Conservation (phyloP, 2,797 vertebrate species). For the Pseudomugil tenellus region DNA sequence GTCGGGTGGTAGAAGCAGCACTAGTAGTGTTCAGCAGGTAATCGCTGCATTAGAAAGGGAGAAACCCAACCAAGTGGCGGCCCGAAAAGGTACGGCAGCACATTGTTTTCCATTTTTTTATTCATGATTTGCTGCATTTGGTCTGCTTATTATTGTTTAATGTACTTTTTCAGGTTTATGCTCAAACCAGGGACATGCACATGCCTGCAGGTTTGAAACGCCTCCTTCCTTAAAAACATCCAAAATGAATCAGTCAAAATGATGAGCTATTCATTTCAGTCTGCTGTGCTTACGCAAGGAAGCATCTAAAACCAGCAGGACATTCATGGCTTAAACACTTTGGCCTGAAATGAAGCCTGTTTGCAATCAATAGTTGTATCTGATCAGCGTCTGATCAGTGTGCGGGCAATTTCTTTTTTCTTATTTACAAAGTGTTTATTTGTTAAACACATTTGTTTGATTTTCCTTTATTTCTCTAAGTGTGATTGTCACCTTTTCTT, state of each 20-base stretch:
- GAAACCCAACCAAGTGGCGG: conserved; percentile 15
- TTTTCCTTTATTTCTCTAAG: conserved; percentile 12
- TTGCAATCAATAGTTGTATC: no score
- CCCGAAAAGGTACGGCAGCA: conserved; percentile 32
- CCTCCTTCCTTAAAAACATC: neutral
- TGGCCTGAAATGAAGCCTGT: conserved; percentile 13
- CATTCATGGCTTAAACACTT: conserved; percentile 12
- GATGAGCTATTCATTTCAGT: neutral
- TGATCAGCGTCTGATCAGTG: conserved; percentile 26
- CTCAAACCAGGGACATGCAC: neutral
- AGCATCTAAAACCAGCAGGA: neutral
- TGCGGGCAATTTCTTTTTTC: neutral
- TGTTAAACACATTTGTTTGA: no score
- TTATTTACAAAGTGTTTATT: no score
- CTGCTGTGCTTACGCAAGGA: neutral
- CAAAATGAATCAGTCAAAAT: no score
- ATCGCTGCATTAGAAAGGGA: conserved; percentile 31
- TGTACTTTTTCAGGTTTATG: neutral
- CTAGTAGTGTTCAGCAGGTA: conserved; percentile 64
- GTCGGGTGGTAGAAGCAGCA: conserved; percentile 53
- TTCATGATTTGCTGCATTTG: conserved; percentile 16
- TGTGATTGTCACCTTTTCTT: conserved; percentile 63
- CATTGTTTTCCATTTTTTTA: conserved; percentile 6
- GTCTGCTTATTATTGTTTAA: neutral
- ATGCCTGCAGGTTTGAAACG: neutral